Conservation (phyloP, 2,888 invertebrate species). For the Notodonta dromedarius region DNA sequence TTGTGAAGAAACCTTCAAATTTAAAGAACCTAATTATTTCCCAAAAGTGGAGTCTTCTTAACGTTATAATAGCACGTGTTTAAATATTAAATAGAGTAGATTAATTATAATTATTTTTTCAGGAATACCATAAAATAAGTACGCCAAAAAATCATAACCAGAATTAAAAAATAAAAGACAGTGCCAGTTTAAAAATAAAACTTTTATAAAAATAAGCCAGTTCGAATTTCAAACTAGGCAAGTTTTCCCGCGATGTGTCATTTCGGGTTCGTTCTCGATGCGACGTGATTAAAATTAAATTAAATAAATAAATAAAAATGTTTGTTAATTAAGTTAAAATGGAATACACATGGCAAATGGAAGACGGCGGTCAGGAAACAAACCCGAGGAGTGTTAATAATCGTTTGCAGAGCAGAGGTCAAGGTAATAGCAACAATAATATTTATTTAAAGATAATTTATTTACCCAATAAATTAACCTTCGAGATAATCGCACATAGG, state of each 20-base stretch:
- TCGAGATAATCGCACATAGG: too few relatives aligned
- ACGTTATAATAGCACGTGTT: too few relatives aligned
- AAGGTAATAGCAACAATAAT: slow-evolving; percentile 51
- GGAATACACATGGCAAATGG: slow-evolving; percentile 81
- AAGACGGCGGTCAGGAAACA: slow-evolving; percentile 64
- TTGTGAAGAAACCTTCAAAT: neutral
- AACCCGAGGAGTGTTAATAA: slow-evolving; percentile 51
- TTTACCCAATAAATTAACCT: neutral
- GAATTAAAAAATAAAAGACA: slow-evolving; percentile 5
- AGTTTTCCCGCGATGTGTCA: slow-evolving; percentile 47
- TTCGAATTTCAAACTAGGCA: slow-evolving; percentile 15
- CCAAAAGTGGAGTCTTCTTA: too few relatives aligned
- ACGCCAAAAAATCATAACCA: neutral
- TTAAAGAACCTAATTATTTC: neutral
- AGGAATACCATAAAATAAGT: neutral
- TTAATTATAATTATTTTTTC: neutral
- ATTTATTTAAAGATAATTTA: neutral
- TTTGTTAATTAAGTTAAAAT: slow-evolving; percentile 53
- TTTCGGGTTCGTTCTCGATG: slow-evolving; percentile 48
- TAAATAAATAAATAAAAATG: slow-evolving; percentile 22
- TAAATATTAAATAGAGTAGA: too few relatives aligned
- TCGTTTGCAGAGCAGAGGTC: slow-evolving; percentile 56
- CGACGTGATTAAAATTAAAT: slow-evolving; percentile 40
- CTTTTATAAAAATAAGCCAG: slow-evolving; percentile 5
- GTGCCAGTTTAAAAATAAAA: slow-evolving; percentile 13